Evolutionary conservation across 2,888 invertebrate genomes (phyloP), one percentile per base, ranked within the genome.

Genomic region (Eristalinus sepulchralis): DNA sequence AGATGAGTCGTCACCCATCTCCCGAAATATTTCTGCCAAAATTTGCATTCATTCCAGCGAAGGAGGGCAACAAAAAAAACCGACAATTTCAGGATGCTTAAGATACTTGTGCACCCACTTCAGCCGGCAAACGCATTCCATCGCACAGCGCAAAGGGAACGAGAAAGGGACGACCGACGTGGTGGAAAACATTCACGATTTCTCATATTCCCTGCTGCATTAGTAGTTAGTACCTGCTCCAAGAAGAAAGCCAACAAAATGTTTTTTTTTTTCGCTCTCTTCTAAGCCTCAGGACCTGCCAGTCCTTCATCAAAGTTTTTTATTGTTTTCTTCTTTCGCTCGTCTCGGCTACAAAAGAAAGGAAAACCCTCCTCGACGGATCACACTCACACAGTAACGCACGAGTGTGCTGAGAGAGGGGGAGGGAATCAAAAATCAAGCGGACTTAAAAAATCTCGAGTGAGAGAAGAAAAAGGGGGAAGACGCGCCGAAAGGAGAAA

Each of bases 231-330:
- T 79, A 82, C 88, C 83, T 88, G 80, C 77, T 88, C 27, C 5
- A 27, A 27, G 27, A 73, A 83, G 67, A 84, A 86, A 82, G 53
- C 55, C 83, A 68, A 77, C n/a, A 81, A 79, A 57, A 39, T 59
- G 20, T n/a, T 70, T 9, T 5, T 24, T 70, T 78, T 67, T 85
- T 81, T 82, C 79, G 82, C 78, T 59, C 72, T 81, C 82, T 81
- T 86, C 81, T 62, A 71, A 78, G 85, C 85, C 85, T 73, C 78
- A 83, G 83, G 80, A 85, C 83, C 84, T 86, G 88, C 81, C 75
- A 67, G 76, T 78, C 75, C 73, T 80, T 88, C 84, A 80, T 83
- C 82, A 80, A 88, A 86, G 77, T 86, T 86, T 86, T 86, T 86
- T 86, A 83, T 83, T 86, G 85, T 86, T 82, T 82, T 70, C 78